Percentiles rank a stretch among this genome's conserved stretches.
Conservation (phyloP, 2,797 vertebrate species). For the Onychomys leucogaster region DNA sequence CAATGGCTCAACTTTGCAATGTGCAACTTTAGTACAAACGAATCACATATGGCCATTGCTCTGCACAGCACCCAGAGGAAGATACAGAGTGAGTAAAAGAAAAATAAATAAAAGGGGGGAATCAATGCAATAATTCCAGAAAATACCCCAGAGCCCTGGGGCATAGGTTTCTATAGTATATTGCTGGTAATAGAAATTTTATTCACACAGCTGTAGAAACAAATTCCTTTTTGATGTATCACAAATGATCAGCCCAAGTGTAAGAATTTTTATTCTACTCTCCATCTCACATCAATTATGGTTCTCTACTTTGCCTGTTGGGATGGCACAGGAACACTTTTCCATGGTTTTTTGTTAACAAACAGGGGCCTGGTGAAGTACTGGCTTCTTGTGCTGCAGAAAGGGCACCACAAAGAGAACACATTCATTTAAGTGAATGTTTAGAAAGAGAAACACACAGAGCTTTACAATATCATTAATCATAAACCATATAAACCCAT, state of each 20-base stretch:
- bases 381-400: slow-evolving; percentile 47
- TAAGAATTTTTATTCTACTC: background rate
- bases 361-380: background rate
- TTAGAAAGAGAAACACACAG: slow-evolving; percentile 20
- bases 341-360: background rate
- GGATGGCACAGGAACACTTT: background rate
- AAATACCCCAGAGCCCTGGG: background rate
- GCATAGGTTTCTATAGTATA: slow-evolving; percentile 22
- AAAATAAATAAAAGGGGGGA: slow-evolving; percentile 3
- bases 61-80: slow-evolving; percentile 25
- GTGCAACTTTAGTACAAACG: background rate
- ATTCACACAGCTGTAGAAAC: background rate
- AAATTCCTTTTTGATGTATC: slow-evolving; percentile 47
- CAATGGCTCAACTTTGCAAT: background rate
- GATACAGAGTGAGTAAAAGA: slow-evolving; percentile 15
- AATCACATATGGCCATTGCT: background rate
- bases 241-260: slow-evolving; percentile 22
- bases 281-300: background rate
- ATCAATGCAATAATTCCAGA: slow-evolving; percentile 23
- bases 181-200: slow-evolving; percentile 43
- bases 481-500: background rate
- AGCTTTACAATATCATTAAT: background rate
- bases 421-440: background rate
- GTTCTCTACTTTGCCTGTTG: slow-evolving; percentile 43
- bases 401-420: background rate